Evolutionary conservation across 2,797 vertebrate genomes (phyloP), one percentile per base, ranked within the genome.

Genomic region (Saguinus oedipus): DNA sequence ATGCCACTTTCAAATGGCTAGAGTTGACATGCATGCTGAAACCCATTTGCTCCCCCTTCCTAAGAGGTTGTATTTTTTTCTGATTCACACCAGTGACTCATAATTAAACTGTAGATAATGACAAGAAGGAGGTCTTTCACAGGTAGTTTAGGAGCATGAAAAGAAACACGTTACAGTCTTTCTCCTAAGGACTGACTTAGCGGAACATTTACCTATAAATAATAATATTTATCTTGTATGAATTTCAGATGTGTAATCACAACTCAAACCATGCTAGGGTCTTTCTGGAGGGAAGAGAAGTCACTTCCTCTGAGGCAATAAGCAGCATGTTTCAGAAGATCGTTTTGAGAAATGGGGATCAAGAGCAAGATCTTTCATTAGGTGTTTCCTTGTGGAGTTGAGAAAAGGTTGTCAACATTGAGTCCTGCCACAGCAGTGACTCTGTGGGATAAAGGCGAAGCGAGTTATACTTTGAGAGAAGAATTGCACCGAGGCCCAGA

Each of bases 21-120:
- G 33, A 89, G 42, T 22, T 79, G 53, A 85, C 24, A 26, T 61
- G 19, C 50, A 19, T 50, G 5, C 84, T 90, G 30, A 94, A 78
- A 68, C 17, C 44, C 75, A 76, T 61, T 83, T 86, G 12, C 17
- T 17, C 4, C 82, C 44, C 33, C 22, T 83, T 27, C 61, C 59
- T 64, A 81, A 33, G 13, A 61, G 48, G 68, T 33, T 76, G 2
- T 90, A 61, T 92, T 96, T 97, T 86, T 81, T 88, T 26, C 53
- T 12, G 70, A 76, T 20, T 39, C 44, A 15, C 20, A 30, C 44
- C 44, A 39, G 36, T 44, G n/a, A 17, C 57, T 95, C 5, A 15
- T 80, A 42, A 64, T 82, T 70, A 79, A 96, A 59, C 70, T 46
- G 50, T 84, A 93, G 79, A 86, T 82, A 36, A 84, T 76, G 61